Conservation (phyloP, 1,140 invertebrate species). For the Brachionus manjavacas region DNA sequence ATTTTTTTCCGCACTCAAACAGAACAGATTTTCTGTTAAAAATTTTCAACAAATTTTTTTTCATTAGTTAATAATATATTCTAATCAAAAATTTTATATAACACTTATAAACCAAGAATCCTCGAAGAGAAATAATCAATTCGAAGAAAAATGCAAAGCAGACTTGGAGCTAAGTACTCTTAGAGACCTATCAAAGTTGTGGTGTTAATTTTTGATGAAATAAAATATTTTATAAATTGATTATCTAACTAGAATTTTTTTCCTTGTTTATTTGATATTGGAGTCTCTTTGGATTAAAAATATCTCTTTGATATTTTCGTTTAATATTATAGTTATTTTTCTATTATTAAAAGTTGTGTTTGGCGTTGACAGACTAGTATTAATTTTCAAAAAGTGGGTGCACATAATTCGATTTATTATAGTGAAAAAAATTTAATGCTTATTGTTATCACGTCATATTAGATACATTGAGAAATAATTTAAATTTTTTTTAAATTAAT, state of each 20-base stretch:
- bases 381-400: background rate
- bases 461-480: background rate
- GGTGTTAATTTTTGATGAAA: background rate
- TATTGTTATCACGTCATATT: background rate
- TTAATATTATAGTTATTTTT: background rate
- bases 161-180: background rate
- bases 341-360: background rate
- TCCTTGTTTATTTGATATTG: background rate
- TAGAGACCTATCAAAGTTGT: background rate
- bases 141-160: background rate
- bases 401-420: background rate
- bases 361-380: background rate
- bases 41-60: background rate
- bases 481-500: background rate
- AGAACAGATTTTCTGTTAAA: background rate
- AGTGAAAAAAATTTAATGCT: background rate
- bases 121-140: background rate
- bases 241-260: background rate
- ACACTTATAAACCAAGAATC: background rate
- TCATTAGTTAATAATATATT: background rate
- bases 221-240: background rate
- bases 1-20: background rate
- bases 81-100: background rate
- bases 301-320: background rate
- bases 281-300: background rate